phyloP scores from a whole-genome alignment of 2,113 vertebrate genomes.

The Globicephala melas region DNA sequence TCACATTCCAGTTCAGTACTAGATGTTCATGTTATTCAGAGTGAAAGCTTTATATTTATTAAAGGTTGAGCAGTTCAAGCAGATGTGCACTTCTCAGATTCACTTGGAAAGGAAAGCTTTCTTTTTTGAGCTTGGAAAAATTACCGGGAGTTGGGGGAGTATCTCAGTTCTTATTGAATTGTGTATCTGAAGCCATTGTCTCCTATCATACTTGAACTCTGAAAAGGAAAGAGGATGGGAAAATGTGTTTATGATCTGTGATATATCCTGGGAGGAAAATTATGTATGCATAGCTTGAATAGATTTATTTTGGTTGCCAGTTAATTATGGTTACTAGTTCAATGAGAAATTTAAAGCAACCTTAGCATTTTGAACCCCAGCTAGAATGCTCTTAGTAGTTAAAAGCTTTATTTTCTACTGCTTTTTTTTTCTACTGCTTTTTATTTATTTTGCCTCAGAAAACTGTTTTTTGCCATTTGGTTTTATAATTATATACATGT shows the following conservation, averaged over 20 bases:
- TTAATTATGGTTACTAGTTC: background rate
- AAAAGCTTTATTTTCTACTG: background rate
- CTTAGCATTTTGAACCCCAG: background rate
- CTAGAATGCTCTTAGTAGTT: background rate
- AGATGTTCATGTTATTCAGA: background rate
- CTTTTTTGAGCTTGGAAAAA: constrained; percentile 16
- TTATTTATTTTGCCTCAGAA: background rate
- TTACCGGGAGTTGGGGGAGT: background rate
- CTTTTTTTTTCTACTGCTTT: background rate
- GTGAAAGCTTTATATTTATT: background rate
- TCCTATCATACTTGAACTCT: background rate
- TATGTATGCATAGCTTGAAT: background rate
- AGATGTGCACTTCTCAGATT: background rate
- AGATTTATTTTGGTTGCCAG: constrained; percentile 1
- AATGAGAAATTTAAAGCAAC: background rate
- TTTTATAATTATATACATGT: background rate
- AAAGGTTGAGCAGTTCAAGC: background rate
- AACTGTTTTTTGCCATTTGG: background rate
- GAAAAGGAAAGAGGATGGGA: background rate
- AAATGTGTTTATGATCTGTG: constrained; percentile 17
- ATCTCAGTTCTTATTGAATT: background rate
- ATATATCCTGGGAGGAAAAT: background rate
- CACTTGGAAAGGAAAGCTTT: background rate
- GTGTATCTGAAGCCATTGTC: background rate
- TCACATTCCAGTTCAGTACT: background rate